A percentile compares a stretch with the other conserved stretches of the same genome.
Evolutionary conservation across 2,113 vertebrate genomes (phyloP).

Genomic region (Chaetura pelagica): DNA sequence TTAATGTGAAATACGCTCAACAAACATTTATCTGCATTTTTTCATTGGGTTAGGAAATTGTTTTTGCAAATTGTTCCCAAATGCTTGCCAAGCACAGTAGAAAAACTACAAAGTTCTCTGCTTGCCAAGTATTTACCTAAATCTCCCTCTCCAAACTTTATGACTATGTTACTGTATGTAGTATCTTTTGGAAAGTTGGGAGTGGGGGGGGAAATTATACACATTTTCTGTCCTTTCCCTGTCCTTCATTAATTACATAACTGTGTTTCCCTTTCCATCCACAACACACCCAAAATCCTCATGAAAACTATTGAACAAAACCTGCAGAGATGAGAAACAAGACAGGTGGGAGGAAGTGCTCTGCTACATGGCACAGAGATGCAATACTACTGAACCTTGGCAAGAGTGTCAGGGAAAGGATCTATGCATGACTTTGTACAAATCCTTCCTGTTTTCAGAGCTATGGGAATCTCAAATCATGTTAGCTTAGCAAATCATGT

Average conservation of each 20-base stretch:
- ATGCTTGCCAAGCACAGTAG: background rate
- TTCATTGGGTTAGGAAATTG: background rate
- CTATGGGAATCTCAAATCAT: background rate
- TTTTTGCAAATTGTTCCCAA: background rate
- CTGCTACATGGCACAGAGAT: background rate
- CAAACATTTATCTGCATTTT: background rate
- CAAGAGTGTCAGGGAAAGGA: background rate
- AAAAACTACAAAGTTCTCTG: background rate
- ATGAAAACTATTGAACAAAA: background rate
- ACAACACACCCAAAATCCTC: background rate
- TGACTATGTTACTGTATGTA: background rate
- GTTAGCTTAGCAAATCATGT: background rate
- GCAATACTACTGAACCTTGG: background rate
- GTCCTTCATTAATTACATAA: background rate
- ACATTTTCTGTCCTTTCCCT: background rate
- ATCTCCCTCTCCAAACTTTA: background rate
- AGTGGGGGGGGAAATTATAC: rapidly evolving
- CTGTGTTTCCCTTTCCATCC: background rate
- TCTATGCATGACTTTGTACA: background rate
- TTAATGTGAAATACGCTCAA: background rate
- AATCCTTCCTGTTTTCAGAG: background rate
- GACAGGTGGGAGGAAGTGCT: background rate
- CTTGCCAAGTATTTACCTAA: background rate
- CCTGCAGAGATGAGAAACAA: background rate
- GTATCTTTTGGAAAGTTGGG: background rate